Evolutionary conservation across 2,888 invertebrate species (phyloP).

Genomic region (Eupithecia dodoneata): DNA sequence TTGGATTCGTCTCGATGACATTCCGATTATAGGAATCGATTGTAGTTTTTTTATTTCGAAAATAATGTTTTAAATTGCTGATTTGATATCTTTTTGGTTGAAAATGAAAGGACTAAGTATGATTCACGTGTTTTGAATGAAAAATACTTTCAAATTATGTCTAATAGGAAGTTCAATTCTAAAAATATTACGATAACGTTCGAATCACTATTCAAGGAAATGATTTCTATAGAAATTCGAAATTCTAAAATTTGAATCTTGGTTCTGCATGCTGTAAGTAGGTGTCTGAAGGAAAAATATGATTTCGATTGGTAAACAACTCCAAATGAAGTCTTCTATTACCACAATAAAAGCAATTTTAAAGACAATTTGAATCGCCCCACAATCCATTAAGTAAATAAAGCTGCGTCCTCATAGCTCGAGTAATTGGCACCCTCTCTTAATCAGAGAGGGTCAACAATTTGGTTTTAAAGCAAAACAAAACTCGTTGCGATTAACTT

Average conservation of each 20-base stretch:
- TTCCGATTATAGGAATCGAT: slow-evolving; percentile 67
- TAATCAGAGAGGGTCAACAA: slow-evolving; percentile 75
- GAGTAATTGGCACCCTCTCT: slow-evolving; percentile 52
- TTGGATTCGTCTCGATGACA: slow-evolving; percentile 74
- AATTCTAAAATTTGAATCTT: not conserved
- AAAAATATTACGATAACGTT: not conserved
- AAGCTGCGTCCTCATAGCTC: slow-evolving; percentile 48
- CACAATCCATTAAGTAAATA: slow-evolving; percentile 62
- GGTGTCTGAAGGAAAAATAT: not conserved
- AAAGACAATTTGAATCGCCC: slow-evolving; percentile 41
- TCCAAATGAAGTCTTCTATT: slow-evolving; percentile 15
- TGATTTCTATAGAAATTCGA: not conserved
- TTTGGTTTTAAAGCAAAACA: slow-evolving; percentile 52
- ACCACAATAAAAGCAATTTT: slow-evolving; percentile 38
- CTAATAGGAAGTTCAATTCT: not conserved
- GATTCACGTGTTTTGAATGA: not conserved
- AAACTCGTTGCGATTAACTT: not conserved
- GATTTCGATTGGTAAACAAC: not conserved
- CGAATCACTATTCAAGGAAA: too few relatives aligned
- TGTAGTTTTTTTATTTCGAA: slow-evolving; percentile 50
- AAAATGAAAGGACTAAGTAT: not conserved
- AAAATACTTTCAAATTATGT: not conserved
- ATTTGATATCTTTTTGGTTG: not conserved
- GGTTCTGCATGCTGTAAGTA: not conserved
- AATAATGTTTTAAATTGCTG: slow-evolving; percentile 3